Percentiles rank a stretch among this genome's conserved stretches.
Evolutionary conservation across 2,113 vertebrate species (phyloP).

Genomic region (Montifringilla adamsi): DNA sequence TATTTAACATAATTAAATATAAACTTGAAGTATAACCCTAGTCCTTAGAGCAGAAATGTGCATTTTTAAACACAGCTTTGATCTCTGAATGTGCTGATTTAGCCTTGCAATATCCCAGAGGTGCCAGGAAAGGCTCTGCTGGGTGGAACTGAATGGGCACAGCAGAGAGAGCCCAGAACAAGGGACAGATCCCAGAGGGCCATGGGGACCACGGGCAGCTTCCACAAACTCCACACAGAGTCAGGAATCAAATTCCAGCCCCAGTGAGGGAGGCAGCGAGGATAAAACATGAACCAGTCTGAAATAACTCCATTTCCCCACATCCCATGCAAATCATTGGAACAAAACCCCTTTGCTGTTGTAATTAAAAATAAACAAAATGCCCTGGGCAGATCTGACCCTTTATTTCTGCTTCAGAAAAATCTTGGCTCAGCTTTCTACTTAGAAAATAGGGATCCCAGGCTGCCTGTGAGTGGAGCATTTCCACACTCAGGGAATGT

Average conservation of each 20-base stretch:
- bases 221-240: not conserved
- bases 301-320: not conserved
- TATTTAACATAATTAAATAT: not conserved
- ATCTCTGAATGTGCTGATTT: not conserved
- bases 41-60: not conserved
- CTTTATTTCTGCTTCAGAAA: not conserved
- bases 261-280: not conserved
- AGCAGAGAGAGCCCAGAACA: not conserved
- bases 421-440: not conserved
- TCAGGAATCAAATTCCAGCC: not conserved
- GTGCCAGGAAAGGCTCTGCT: not conserved
- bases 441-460: not conserved
- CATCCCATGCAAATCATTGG: not conserved
- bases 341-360: not conserved
- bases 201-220: not conserved
- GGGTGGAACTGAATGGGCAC: not conserved
- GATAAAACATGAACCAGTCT: not conserved
- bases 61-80: not conserved
- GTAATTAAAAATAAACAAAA: not conserved
- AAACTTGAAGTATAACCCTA: rapidly evolving
- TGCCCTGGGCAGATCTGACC: not conserved
- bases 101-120: not conserved
- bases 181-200: not conserved
- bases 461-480: not conserved
- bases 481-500: not conserved